phyloP scores from a whole-genome alignment of 2,888 invertebrate genomes.

The Ectobius pallidus region DNA sequence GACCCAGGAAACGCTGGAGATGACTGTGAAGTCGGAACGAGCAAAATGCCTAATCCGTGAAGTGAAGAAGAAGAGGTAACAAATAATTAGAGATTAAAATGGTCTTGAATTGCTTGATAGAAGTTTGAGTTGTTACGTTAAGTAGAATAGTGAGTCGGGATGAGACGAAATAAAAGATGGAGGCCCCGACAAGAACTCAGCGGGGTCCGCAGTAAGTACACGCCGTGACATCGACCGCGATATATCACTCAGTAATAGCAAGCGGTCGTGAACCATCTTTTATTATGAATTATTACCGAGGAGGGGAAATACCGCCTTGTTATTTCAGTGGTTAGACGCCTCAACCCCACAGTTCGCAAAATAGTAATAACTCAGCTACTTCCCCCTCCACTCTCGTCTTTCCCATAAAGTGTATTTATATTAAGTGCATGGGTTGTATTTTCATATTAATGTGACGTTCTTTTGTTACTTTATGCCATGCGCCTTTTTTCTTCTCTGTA shows the following conservation, averaged over 20 bases:
- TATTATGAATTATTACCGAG: conserved; percentile 33
- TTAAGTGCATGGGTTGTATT: not conserved
- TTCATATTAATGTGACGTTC: no score
- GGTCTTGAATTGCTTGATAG: no score
- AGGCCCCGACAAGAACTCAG: conserved; percentile 32
- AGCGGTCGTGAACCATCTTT: conserved; percentile 29
- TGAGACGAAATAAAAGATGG: conserved; percentile 34
- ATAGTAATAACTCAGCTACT: not conserved
- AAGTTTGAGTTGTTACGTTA: not conserved
- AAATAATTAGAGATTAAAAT: no score
- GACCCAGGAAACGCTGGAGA: no score
- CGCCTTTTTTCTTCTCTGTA: no score
- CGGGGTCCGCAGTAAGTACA: conserved; percentile 32
- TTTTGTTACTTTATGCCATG: no score
- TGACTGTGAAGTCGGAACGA: no score
- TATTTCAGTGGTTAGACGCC: not conserved
- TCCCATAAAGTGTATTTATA: not conserved
- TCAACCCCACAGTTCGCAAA: not conserved
- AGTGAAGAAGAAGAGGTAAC: no score
- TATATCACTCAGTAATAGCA: conserved; percentile 34
- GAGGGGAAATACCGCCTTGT: conserved; percentile 1
- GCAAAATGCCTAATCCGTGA: no score
- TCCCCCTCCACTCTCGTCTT: not conserved
- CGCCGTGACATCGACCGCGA: conserved; percentile 24
- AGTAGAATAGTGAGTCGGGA: not conserved